Evolutionary conservation across 2,797 vertebrate genomes (phyloP).

Genomic region (Echiichthys vipera): DNA sequence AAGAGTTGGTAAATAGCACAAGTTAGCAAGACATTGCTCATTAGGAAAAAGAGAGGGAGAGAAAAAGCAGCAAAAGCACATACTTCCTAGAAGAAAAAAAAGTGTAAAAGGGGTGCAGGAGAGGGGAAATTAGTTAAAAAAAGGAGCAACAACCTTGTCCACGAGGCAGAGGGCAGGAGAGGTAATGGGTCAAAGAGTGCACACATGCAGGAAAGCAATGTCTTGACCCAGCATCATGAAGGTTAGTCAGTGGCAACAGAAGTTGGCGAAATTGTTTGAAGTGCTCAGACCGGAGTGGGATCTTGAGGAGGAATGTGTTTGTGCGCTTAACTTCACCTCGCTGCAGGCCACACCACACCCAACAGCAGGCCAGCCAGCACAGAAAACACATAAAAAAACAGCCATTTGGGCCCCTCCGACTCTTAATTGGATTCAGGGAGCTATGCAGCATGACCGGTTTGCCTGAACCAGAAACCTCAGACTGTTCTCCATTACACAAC

Average conservation of each 20-base stretch:
- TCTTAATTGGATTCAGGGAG: constrained; percentile 85
- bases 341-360: constrained; percentile 80
- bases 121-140: constrained; percentile 16
- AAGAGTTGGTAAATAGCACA: constrained; percentile 66
- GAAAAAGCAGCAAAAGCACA: constrained; percentile 36
- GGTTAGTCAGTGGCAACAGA: constrained; percentile 9
- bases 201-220: constrained; percentile 12
- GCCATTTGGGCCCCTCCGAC: constrained; percentile 77
- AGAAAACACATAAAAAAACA: constrained; percentile 74
- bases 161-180: constrained; percentile 25
- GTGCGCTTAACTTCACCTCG: constrained; percentile 77
- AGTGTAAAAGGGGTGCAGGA: constrained; percentile 30
- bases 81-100: constrained; percentile 32
- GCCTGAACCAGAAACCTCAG: constrained; percentile 73
- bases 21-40: constrained; percentile 67
- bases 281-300: constrained; percentile 52
- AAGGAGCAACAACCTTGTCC: constrained; percentile 7
- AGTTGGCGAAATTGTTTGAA: constrained; percentile 29
- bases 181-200: constrained; percentile 30
- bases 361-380: constrained; percentile 73
- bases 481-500: constrained; percentile 78
- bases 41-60: constrained; percentile 36
- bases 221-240: neutral
- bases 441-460: constrained; percentile 80
- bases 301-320: constrained; percentile 80